Percentiles rank a stretch among this genome's conserved stretches.
Conservation (phyloP, 2,888 invertebrate species). For the Anagyrus pseudococci region DNA sequence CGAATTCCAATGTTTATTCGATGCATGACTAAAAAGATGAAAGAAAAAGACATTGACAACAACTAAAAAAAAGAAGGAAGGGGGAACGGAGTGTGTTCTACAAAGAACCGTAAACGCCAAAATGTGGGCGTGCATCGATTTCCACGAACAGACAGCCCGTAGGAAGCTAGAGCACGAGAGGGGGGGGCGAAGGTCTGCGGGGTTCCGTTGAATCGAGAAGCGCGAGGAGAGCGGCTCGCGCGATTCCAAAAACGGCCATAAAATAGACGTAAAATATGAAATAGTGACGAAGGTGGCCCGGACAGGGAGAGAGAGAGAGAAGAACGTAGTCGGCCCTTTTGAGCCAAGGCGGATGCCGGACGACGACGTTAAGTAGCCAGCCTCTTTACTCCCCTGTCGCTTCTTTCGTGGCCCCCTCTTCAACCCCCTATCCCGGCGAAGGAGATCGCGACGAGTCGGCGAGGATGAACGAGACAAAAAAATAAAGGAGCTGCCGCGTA, state of each 20-base stretch:
- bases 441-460: no score
- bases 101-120: constrained; percentile 18
- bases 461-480: no score
- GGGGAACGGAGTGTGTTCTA: background rate
- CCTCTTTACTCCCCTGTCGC: no score
- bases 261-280: constrained; percentile 50
- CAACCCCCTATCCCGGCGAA: no score
- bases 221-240: constrained; percentile 3
- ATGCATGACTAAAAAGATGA: background rate
- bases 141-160: constrained; percentile 11
- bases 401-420: no score
- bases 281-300: constrained; percentile 40
- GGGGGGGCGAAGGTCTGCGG: constrained; percentile 9
- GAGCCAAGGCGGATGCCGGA: background rate
- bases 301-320: no score
- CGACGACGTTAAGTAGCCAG: no score
- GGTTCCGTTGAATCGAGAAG: no score
- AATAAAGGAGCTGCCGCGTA: no score
- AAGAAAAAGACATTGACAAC: background rate
- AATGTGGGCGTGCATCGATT: constrained; percentile 27
- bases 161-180: background rate
- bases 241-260: constrained; percentile 46
- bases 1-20: no score
- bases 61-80: background rate
- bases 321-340: constrained; percentile 24